phyloP scores from a whole-genome alignment of 2,113 vertebrate genomes.

The Tonatia bakeri region DNA sequence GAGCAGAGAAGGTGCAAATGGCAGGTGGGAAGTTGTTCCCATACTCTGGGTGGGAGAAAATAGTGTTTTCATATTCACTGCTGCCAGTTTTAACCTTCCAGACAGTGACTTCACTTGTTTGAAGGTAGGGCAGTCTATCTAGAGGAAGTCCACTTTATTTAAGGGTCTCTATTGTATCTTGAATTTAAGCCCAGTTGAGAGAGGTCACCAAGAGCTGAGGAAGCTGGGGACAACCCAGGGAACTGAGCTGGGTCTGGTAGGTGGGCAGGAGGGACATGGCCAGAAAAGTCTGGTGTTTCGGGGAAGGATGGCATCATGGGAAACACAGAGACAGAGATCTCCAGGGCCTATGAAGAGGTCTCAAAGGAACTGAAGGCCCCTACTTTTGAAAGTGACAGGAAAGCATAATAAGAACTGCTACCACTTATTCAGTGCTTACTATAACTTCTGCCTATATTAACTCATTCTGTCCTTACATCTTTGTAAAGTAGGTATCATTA shows the following conservation, averaged over 20 bases:
- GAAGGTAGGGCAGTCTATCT: background rate
- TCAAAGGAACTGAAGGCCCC: background rate
- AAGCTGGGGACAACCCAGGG: background rate
- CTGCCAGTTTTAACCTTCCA: background rate
- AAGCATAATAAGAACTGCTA: too few species aligned
- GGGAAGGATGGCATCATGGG: background rate
- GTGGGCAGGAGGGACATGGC: background rate
- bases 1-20: background rate
- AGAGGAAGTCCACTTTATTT: background rate
- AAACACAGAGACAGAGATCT: background rate
- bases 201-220: background rate
- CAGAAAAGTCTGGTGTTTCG: background rate
- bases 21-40: background rate
- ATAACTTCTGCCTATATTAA: background rate
- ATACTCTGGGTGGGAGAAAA: accelerated
- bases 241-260: background rate
- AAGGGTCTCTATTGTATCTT: background rate
- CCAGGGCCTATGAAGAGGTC: background rate
- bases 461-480: background rate
- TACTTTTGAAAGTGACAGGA: background rate
- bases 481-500: background rate
- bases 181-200: background rate
- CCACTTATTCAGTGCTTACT: background rate
- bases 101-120: background rate
- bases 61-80: background rate